Conservation (phyloP, 2,797 vertebrate species). For the Hirundo rustica region DNA sequence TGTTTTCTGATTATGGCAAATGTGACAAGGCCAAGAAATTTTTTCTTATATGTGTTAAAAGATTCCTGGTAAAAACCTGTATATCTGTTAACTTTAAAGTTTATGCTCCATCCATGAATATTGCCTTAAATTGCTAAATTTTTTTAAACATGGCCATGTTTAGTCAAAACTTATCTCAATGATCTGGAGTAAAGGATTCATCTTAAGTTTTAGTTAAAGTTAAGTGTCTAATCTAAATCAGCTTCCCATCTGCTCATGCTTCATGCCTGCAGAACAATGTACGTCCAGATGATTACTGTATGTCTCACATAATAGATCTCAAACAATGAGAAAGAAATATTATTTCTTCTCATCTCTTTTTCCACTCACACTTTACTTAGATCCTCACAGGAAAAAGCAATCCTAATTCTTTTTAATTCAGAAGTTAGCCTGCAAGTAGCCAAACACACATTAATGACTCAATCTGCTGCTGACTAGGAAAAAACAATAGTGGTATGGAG, state of each 20-base stretch:
- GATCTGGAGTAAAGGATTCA: not conserved
- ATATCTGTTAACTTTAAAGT: not conserved
- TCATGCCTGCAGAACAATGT: not conserved
- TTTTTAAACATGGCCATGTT: not conserved
- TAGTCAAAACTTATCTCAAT: not conserved
- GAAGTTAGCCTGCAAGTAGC: not conserved
- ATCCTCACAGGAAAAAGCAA: not conserved
- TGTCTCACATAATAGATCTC: not conserved
- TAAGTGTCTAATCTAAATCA: not conserved
- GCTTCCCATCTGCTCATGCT: not conserved
- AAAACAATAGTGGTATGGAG: not conserved
- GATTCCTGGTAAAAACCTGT: fast-evolving
- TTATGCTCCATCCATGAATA: not conserved
- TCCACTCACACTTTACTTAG: not conserved
- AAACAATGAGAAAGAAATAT: not conserved
- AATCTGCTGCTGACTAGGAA: not conserved
- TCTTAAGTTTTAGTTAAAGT: not conserved
- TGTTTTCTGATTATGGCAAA: not conserved
- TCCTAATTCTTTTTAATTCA: not conserved
- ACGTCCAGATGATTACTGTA: not conserved
- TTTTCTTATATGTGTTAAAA: not conserved
- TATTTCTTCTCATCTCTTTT: not conserved
- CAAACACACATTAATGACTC: not conserved
- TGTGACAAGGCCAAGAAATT: not conserved
- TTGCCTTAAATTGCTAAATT: not conserved